Evolutionary conservation across 2,113 vertebrate species (phyloP), one percentile per base, ranked within the genome.

Genomic region (Sander lucioperca): DNA sequence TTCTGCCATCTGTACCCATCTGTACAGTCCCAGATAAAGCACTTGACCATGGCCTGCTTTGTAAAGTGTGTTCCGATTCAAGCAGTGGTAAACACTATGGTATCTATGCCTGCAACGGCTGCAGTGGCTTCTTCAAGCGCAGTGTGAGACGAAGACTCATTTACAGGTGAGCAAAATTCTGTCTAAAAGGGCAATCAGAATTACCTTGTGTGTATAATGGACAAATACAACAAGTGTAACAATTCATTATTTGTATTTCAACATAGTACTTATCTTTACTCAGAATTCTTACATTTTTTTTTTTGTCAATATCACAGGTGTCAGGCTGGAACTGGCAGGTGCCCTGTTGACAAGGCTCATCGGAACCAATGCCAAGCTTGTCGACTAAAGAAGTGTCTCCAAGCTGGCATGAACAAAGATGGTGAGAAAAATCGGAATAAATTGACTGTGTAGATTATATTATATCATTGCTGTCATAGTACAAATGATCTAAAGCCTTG

Each of bases 341-440:
- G 98, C 86, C 96, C 96, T 0, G 97, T 99, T 89, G 98, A 99
- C 92, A 99, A 99, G 90, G 97, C 97, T 1, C 97, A 99, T 80
- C 95, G 98, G 11, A 99, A 98, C 90, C 98, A 99, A 88, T 98
- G 98, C 90, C 98, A 99, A 91, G 97, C 98, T 56, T 99, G 97
- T 80, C 93, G 98, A 33, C 94, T 99, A 77, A 98, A 97, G 94
- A 99, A 97, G 85, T 99, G 98, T 86, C 94, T 99, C 61, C 97
- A 97, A 86, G 96, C 97, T 0, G 98, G 98, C 79, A 99, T 99
- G 98, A 99, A 98, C 93, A 98, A 98, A 92, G 97, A 99, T 0
- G 98, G 98, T 99, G 89, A 96, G 96, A 65, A 50, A 77, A 54
- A 10, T 43, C 14, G 48, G 8, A 51, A 64, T 58, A 66, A 51